These are phyloP conservation scores for Dermolepida albohirtum DNA, from an alignment of 2,888 invertebrate genomes.

Conservation along the genomic window DNA sequence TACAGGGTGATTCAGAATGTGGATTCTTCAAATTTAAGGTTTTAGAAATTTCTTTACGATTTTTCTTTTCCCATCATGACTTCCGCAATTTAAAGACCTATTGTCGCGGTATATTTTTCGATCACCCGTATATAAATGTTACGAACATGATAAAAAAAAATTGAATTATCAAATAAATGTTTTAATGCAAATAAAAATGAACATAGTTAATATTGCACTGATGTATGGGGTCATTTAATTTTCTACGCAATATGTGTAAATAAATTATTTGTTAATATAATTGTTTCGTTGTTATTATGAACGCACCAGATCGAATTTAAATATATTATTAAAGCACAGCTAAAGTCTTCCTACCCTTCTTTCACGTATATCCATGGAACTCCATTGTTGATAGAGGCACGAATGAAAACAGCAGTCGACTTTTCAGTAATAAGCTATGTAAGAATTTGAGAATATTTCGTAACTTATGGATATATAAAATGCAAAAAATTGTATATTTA, in stretches of 20 bases:
- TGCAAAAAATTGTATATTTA: too few relatives aligned
- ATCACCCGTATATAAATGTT: constrained; percentile 36
- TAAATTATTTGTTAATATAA: constrained; percentile 14
- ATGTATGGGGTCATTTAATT: constrained; percentile 3
- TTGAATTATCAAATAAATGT: constrained; percentile 6
- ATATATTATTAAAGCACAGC: neutral
- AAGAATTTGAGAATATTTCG: too few relatives aligned
- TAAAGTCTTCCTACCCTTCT: too few relatives aligned
- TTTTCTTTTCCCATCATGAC: neutral
- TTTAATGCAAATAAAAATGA: constrained; percentile 11
- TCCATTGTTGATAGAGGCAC: too few relatives aligned
- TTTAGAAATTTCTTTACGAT: neutral
- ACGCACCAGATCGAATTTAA: constrained; percentile 2
- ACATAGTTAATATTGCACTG: constrained; percentile 18
- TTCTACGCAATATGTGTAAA: constrained; percentile 5
- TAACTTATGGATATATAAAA: too few relatives aligned
- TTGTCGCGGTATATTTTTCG: constrained; percentile 1
- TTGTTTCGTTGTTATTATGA: constrained; percentile 21
- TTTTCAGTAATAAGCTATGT: too few relatives aligned
- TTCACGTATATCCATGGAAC: too few relatives aligned
- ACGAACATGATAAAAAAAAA: constrained; percentile 10
- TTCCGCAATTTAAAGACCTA: neutral
- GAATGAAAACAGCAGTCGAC: too few relatives aligned
- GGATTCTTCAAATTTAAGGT: constrained; percentile 6
- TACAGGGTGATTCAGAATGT: constrained; percentile 33